Conservation (phyloP, 2,888 invertebrate genomes). For the Lasioglossum zephyrum region DNA sequence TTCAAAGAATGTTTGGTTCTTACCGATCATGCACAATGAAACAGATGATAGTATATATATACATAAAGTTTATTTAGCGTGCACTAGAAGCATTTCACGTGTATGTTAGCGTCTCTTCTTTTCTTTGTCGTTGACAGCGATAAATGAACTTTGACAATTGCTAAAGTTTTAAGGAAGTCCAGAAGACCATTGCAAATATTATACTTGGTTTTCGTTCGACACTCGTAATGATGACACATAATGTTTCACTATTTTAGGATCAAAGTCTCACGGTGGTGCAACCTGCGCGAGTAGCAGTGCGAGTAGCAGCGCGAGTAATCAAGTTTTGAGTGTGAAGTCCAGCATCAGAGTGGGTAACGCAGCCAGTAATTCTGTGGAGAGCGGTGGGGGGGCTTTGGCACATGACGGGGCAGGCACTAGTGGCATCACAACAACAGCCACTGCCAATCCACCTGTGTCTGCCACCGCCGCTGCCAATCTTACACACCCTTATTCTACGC, state of each 20-base stretch:
- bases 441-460: conserved; percentile 81
- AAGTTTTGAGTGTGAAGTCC: conserved; percentile 82
- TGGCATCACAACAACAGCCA: conserved; percentile 80
- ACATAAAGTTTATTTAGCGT: conserved; percentile 27
- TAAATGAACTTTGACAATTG: conserved; percentile 32
- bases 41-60: conserved; percentile 10
- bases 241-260: conserved; percentile 68
- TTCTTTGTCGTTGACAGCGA: conserved; percentile 28
- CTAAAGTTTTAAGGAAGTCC: conserved; percentile 24
- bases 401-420: conserved; percentile 83
- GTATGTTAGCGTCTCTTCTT: conserved; percentile 29
- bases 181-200: conserved; percentile 26
- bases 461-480: conserved; percentile 82
- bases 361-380: conserved; percentile 84
- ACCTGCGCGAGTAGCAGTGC: conserved; percentile 78
- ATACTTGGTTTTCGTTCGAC: background rate
- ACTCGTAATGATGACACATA: conserved; percentile 14
- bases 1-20: conserved; percentile 56
- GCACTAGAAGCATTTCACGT: conserved; percentile 35
- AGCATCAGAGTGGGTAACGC: conserved; percentile 85
- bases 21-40: conserved; percentile 44
- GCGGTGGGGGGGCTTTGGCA: conserved; percentile 83
- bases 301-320: conserved; percentile 72
- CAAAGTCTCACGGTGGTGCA: conserved; percentile 73
- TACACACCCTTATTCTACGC: conserved; percentile 85